Percentiles rank a stretch among this genome's conserved stretches.
These are phyloP conservation scores for Tetramorium bicarinatum DNA, from an alignment of 2,888 invertebrate genomes.

Conservation along the genomic window DNA sequence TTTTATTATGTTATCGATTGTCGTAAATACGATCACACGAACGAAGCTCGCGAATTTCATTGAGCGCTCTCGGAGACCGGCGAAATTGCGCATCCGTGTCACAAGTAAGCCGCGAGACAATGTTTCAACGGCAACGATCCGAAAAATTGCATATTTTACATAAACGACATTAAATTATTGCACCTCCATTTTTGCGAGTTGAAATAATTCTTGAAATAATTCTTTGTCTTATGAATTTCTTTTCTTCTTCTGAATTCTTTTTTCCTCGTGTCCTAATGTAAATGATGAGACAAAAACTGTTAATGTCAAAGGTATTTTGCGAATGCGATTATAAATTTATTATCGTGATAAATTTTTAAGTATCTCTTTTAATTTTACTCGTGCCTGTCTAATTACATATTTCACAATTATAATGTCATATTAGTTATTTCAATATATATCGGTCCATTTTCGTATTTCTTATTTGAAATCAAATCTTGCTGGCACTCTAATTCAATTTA, in stretches of 20 bases:
- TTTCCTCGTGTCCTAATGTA: background rate
- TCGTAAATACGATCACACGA: background rate
- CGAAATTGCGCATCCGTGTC: background rate
- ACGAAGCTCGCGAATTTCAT: slow-evolving; percentile 16
- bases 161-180: slow-evolving; percentile 19
- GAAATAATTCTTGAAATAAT: background rate
- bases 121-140: slow-evolving; percentile 16
- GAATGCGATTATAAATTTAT: background rate
- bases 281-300: background rate
- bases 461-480: slow-evolving; percentile 2
- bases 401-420: background rate
- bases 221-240: background rate
- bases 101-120: background rate
- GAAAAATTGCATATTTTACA: slow-evolving; percentile 27
- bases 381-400: background rate
- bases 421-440: background rate
- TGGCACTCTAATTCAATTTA: slow-evolving; percentile 4
- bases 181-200: background rate
- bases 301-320: background rate
- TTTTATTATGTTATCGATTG: background rate
- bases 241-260: background rate
- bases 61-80: background rate
- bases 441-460: background rate
- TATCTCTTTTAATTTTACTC: background rate
- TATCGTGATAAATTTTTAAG: background rate